These are phyloP conservation scores for Steatornis caripensis DNA, from an alignment of 2,113 vertebrate genomes.

Conservation along the genomic window DNA sequence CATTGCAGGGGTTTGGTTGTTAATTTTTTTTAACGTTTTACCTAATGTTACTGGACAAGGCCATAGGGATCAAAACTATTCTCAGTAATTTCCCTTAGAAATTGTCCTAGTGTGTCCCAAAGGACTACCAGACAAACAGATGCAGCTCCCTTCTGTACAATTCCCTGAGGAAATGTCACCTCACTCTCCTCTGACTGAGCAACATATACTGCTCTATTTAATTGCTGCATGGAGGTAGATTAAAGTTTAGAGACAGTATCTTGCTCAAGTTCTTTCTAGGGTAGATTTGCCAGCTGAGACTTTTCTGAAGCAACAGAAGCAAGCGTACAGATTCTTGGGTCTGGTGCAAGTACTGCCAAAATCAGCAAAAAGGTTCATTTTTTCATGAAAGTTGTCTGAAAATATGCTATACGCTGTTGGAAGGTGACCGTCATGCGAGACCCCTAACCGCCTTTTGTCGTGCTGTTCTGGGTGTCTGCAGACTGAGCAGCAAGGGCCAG, in stretches of 20 bases:
- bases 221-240: not conserved
- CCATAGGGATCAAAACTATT: not conserved
- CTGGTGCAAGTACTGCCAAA: not conserved
- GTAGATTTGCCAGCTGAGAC: not conserved
- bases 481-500: not conserved
- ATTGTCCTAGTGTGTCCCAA: not conserved
- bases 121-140: not conserved
- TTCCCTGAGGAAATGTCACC: not conserved
- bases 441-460: rapidly evolving
- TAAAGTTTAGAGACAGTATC: not conserved
- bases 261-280: not conserved
- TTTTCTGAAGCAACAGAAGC: not conserved
- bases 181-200: not conserved
- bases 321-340: not conserved
- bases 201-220: not conserved
- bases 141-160: not conserved
- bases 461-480: not conserved
- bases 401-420: rapidly evolving
- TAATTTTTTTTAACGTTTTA: not conserved
- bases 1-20: not conserved
- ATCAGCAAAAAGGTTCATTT: rapidly evolving
- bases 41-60: not conserved
- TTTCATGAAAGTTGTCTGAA: not conserved
- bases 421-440: not conserved
- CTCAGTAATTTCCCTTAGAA: not conserved